These are phyloP conservation scores for Chaetops frenatus DNA, from an alignment of 2,113 vertebrate genomes.

Conservation along the genomic window DNA sequence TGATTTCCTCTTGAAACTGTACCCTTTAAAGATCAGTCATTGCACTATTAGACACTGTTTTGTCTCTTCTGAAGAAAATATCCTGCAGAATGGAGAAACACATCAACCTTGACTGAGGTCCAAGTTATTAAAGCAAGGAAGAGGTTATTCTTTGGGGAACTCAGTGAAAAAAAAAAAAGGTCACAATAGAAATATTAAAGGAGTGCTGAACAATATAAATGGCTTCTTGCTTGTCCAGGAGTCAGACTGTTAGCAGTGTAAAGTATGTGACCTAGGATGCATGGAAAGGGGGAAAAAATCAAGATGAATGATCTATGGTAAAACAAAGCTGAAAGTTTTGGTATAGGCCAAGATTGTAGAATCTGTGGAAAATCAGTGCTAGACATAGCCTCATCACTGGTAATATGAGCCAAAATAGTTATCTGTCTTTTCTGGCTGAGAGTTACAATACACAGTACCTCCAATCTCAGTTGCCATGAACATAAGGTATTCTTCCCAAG, in stretches of 20 bases:
- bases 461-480: conserved; percentile 57
- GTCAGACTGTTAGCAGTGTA: conserved; percentile 64
- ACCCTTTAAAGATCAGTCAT: conserved; percentile 25
- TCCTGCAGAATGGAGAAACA: conserved; percentile 77
- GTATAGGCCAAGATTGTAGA: conserved; percentile 72
- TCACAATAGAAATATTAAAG: conserved; percentile 72
- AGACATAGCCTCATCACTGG: conserved; percentile 80
- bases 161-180: conserved; percentile 41
- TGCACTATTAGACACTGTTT: conserved; percentile 73
- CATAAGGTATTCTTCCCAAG: conserved; percentile 72
- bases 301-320: conserved; percentile 70
- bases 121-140: conserved; percentile 78
- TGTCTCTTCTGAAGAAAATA: conserved; percentile 80
- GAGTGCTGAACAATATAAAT: conserved; percentile 69
- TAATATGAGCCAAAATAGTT: conserved; percentile 81
- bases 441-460: conserved; percentile 68
- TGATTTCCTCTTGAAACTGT: conserved; percentile 37
- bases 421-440: conserved; percentile 76
- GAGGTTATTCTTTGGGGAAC: conserved; percentile 74
- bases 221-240: conserved; percentile 61
- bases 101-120: conserved; percentile 79
- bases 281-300: conserved; percentile 53
- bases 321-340: conserved; percentile 68
- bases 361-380: conserved; percentile 79
- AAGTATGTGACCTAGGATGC: conserved; percentile 71